phyloP scores from a whole-genome alignment of 2,797 vertebrate genomes.

The Balearica regulorum region DNA sequence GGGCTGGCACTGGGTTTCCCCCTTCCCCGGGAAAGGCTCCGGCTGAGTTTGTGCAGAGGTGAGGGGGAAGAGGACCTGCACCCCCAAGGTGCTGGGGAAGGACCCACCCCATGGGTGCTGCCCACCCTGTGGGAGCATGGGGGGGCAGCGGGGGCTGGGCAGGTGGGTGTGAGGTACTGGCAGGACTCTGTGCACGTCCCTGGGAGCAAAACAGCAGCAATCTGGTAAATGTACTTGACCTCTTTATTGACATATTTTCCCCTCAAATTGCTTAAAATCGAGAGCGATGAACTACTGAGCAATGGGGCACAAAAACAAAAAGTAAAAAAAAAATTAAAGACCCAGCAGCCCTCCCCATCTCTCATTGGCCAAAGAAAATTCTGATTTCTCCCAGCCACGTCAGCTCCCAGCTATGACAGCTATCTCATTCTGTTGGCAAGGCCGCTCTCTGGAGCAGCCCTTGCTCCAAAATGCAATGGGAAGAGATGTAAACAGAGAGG shows the following conservation, averaged over 20 bases:
- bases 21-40: rapidly evolving
- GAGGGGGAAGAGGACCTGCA: not conserved
- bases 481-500: not conserved
- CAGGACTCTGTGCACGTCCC: not conserved
- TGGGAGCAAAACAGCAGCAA: not conserved
- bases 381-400: not conserved
- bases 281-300: slow-evolving; percentile 21
- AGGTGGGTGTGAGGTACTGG: not conserved
- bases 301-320: not conserved
- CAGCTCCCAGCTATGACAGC: slow-evolving; percentile 41
- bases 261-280: not conserved
- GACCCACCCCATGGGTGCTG: not conserved
- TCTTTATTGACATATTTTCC: not conserved
- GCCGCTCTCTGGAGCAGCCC: not conserved
- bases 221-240: not conserved
- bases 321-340: not conserved
- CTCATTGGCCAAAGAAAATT: not conserved
- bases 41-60: not conserved
- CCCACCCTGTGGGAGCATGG: too few species aligned
- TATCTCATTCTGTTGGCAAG: slow-evolving; percentile 33
- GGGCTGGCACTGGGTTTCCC: not conserved
- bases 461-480: not conserved
- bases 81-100: not conserved
- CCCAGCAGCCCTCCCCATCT: not conserved
- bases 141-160: not conserved